Base-by-base conservation (phyloP, 2,888 invertebrate species). In the Drosophila picticornis region DNA sequence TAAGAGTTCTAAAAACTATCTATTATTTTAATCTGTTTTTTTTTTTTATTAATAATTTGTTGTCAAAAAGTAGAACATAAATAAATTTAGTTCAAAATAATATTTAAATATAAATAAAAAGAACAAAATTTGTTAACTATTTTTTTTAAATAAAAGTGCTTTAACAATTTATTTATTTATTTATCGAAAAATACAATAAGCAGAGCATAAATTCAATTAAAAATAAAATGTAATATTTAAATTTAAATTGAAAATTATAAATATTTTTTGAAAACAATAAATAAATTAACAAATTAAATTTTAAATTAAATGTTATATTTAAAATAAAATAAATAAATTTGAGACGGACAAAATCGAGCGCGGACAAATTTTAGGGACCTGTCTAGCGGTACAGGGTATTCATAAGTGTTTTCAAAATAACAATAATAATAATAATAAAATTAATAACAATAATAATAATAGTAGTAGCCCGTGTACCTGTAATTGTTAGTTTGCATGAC, bases 401-500 rank as follows among this genome's bases (percentile, higher is more conserved):
- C 16, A 25, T 1, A 32, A 19, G 5, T 29, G 32, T 56, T 22
- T 1, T 11, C 22, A 43, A 22, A 22, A 43, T 10, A 40, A 40
- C n/a, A 40, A n/a, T n/a, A 22, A 22, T 22, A 11, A 4, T 5
- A 66, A 52, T 57, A 11, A 67, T 46, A 38, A 64, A 5, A 34
- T 22, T 11, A 43, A 43, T 11, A 43, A 43, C 1, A 43, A 22
- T 11, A 22, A 22, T 22, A 22, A 11, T 11, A 22, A 77, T 34
- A 34, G 16, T 34, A 34, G 34, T 34, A 34, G 34, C 38, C 60
- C 25, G 90, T 91, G 91, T 96, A 99, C 98, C 98, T 98, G 98
- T 99, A 94, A 99, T 98, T 94, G 98, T 98, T 95, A 99, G 98
- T 96, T 99, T 99, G 96, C 98, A 98, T 94, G 98, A 98, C 99